A percentile compares a stretch with the other conserved stretches of the same genome.
These are phyloP conservation scores for Camptogramma bilineatum DNA, from an alignment of 2,888 invertebrate genomes.

Conservation along the genomic window DNA sequence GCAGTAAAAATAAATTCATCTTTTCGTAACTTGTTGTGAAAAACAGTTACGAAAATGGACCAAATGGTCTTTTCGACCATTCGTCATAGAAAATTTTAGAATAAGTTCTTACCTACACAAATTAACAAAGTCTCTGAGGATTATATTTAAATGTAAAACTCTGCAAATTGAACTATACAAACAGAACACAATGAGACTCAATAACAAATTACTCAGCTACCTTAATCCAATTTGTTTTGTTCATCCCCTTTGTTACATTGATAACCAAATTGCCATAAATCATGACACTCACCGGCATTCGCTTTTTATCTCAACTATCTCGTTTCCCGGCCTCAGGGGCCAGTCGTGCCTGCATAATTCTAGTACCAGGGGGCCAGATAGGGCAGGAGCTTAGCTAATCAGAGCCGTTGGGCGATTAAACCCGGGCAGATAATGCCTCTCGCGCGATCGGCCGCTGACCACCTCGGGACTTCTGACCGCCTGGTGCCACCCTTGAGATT, in stretches of 20 bases:
- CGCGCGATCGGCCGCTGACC: slow-evolving; percentile 83
- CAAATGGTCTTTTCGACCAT: too few relatives aligned
- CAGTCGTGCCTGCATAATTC: slow-evolving; percentile 79
- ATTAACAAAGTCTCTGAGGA: background rate
- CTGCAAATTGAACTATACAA: slow-evolving; percentile 10
- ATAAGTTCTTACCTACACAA: background rate
- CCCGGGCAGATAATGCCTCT: slow-evolving; percentile 77
- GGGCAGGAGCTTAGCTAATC: slow-evolving; percentile 79
- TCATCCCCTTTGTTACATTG: slow-evolving; percentile 40
- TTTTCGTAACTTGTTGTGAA: too few relatives aligned
- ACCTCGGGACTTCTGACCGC: slow-evolving; percentile 67
- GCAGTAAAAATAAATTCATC: too few relatives aligned
- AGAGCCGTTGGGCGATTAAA: slow-evolving; percentile 79
- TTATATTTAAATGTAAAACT: background rate
- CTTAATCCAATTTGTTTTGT: slow-evolving; percentile 33
- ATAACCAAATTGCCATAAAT: slow-evolving; percentile 52
- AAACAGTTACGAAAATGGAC: too few relatives aligned
- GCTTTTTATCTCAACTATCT: slow-evolving; percentile 59
- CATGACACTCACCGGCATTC: slow-evolving; percentile 51
- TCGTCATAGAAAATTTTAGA: too few relatives aligned
- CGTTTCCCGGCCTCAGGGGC: slow-evolving; percentile 44
- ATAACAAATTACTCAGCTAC: slow-evolving; percentile 33
- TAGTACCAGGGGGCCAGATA: slow-evolving; percentile 70
- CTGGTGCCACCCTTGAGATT: slow-evolving; percentile 68
- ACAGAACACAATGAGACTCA: slow-evolving; percentile 27